phyloP scores from a whole-genome alignment of 2,113 vertebrate genomes.

The Micronycteris hirsuta region DNA sequence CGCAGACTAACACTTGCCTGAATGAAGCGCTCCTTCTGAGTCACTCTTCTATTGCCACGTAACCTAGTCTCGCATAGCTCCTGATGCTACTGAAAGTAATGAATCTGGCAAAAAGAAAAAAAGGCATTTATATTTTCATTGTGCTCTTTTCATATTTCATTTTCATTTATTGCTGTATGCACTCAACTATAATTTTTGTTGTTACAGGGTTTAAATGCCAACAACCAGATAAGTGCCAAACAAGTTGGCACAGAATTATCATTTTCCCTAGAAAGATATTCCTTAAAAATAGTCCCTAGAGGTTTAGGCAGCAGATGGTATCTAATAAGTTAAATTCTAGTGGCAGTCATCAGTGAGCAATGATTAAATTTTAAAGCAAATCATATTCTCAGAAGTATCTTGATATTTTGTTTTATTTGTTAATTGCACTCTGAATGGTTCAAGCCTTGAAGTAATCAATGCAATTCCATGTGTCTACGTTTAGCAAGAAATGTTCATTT shows the following conservation, averaged over 20 bases:
- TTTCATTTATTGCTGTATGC: slow-evolving; percentile 28
- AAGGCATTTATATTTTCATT: slow-evolving; percentile 57
- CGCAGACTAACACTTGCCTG: background rate
- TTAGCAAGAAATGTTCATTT: slow-evolving; percentile 42
- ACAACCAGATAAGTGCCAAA: slow-evolving; percentile 62
- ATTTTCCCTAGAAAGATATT: slow-evolving; percentile 64
- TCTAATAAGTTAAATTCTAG: slow-evolving; percentile 75
- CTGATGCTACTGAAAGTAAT: slow-evolving; percentile 48
- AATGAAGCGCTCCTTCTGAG: background rate
- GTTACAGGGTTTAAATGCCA: slow-evolving; percentile 68
- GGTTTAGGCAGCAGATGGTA: slow-evolving; percentile 75
- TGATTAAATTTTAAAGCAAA: slow-evolving; percentile 80
- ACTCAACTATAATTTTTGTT: slow-evolving; percentile 64
- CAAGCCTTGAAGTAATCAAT: slow-evolving; percentile 68
- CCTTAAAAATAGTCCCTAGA: slow-evolving; percentile 61
- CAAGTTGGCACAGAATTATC: slow-evolving; percentile 45
- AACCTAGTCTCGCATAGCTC: background rate
- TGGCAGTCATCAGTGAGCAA: slow-evolving; percentile 73
- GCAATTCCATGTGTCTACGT: slow-evolving; percentile 12
- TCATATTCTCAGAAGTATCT: slow-evolving; percentile 71
- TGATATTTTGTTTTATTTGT: slow-evolving; percentile 67
- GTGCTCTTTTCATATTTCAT: slow-evolving; percentile 43
- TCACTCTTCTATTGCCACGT: background rate
- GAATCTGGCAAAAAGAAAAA: background rate
- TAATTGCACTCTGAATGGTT: slow-evolving; percentile 64